Base-by-base conservation (phyloP, 2,888 invertebrate species). In the Cryptosula pallasiana region DNA sequence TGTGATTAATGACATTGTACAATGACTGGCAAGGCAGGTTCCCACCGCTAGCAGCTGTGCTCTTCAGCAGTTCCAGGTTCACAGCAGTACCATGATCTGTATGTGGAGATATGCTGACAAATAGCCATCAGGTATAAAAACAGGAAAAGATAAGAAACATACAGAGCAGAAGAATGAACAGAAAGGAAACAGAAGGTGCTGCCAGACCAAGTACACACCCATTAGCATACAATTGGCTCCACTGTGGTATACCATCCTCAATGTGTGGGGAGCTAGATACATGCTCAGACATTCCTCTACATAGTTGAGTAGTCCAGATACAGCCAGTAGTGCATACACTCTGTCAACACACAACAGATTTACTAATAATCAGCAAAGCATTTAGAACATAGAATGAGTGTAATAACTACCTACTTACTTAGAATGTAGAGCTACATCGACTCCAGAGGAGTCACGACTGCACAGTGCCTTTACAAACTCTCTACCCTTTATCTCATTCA, bases 51-150 rank as follows among this genome's bases (percentile, higher is more conserved):
- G 25, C 25, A 32, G 25, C 32, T 27, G 63, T 63, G 32, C 25
- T 25, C 71, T 79, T 73, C 57, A 79, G 73, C 69, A 88, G 78
- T 76, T 88, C 88, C 73, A 95, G 85, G 77, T 91, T 89, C 73
- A 90, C 89, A 16, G 92, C 91, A 57, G 93, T 93, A n/a, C 90
- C 89, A 70, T 91, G 88, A 87, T 95, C 95, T 94, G 79, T 55
- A 55, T n/a, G n/a, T n/a, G n/a, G n/a, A n/a, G n/a, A n/a, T n/a
- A n/a, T n/a, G n/a, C n/a, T n/a, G n/a, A n/a, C n/a, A n/a, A n/a
- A n/a, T n/a, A n/a, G n/a, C n/a, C n/a, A n/a, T n/a, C n/a, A n/a
- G n/a, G n/a, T n/a, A n/a, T n/a, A n/a, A n/a, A n/a, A n/a, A n/a
- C n/a, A n/a, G n/a, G n/a, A n/a, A n/a, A n/a, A n/a, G n/a, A n/a